Evolutionary conservation across 2,888 invertebrate genomes (phyloP), one percentile per base, ranked within the genome.

Genomic region (Drosophila mimica): DNA sequence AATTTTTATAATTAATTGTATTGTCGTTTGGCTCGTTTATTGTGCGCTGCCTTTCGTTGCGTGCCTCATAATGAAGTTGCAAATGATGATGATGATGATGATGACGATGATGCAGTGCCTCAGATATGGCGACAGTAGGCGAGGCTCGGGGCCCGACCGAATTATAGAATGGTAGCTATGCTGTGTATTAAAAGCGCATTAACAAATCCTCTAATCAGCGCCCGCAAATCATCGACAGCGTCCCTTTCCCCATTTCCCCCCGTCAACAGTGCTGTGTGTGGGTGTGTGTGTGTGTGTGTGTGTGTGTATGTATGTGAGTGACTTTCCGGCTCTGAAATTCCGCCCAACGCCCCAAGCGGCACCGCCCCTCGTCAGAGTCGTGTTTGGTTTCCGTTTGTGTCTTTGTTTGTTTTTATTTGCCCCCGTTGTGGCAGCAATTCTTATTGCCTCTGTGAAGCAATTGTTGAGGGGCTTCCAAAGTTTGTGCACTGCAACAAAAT

Each of bases 1-100:
- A 88, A 87, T 87, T 88, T 87, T 85, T 90, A 90, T 90, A 88
- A 88, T 88, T 88, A 90, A 88, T 88, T 88, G 89, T 82, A 89
- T 84, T 90, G 90, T 89, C 79, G 90, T 88, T 81, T 38, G 63
- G 79, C 73, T 79, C 80, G 75, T 79, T 77, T 68, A 63, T 65
- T 70, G 46, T 54, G 51, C 46, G 49, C 76, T 59, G 71, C 76
- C 28, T 51, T 17, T 51, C 17, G n/a, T 30, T 30, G 33, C 25
- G 36, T 75, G 48, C 68, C 17, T 46, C 49, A 71, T 65, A 25
- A 64, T 56, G 20, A 52, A 43, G 58, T 49, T 72, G 53, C 59
- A 62, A 25, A 72, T 78, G 76, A 81, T 48, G 82, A 54, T 73
- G n/a, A n/a, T n/a, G 17, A 33, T 33, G 33, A 4, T 17, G 36